A percentile compares a stretch with the other conserved stretches of the same genome.
Conservation (phyloP, 1,140 invertebrate species). For the Lamellibrachia luymesi region DNA sequence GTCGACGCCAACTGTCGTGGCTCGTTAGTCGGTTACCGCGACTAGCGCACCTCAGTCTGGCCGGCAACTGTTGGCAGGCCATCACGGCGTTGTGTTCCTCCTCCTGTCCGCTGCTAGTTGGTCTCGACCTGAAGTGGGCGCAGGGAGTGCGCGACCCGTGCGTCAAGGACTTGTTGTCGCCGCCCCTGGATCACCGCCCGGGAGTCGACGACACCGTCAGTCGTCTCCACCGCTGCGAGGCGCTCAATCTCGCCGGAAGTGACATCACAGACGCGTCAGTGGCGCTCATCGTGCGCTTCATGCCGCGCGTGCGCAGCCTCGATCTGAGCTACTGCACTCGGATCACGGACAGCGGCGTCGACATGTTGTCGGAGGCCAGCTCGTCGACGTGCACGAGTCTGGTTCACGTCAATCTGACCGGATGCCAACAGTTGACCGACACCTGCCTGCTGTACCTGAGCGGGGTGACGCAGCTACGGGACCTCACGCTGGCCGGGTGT, state of each 20-base stretch:
- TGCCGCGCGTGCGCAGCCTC: conserved; percentile 71
- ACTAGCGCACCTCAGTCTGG: conserved; percentile 73
- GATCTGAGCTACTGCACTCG: conserved; percentile 82
- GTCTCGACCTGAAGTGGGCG: conserved; percentile 77
- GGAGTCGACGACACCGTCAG: conserved; percentile 80
- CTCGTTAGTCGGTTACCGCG: conserved; percentile 79
- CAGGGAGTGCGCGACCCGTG: conserved; percentile 78
- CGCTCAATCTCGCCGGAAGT: conserved; percentile 77
- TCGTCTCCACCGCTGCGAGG: conserved; percentile 73
- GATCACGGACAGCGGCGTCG: conserved; percentile 86
- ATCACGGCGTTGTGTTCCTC: conserved; percentile 79
- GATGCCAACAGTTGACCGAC: conserved; percentile 76
- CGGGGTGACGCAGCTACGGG: background rate
- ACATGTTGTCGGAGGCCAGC: conserved; percentile 71
- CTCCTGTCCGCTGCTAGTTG: conserved; percentile 73
- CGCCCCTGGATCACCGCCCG: conserved; percentile 78
- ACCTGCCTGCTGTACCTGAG: background rate
- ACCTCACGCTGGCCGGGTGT: background rate
- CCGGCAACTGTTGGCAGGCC: conserved; percentile 76
- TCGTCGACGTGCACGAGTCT: conserved; percentile 60
- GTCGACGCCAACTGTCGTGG: conserved; percentile 83
- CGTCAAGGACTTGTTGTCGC: conserved; percentile 74
- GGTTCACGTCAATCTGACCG: conserved; percentile 72
- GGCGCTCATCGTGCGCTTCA: conserved; percentile 74
- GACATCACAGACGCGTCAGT: conserved; percentile 86